phyloP scores from a whole-genome alignment of 2,888 invertebrate species.

The Congeria kusceri region DNA sequence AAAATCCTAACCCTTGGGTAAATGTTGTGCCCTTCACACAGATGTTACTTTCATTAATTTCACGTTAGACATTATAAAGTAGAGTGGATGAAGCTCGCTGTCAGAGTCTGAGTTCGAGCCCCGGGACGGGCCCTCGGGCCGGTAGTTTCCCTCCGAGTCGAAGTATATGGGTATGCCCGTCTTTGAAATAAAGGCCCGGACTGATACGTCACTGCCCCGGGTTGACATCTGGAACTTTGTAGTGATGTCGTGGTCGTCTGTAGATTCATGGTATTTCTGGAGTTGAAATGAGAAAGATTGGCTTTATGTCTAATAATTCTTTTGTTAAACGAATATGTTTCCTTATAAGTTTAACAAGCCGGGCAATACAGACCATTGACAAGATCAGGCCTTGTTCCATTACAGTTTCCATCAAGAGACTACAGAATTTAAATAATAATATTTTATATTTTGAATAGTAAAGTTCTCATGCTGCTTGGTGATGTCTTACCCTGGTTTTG shows the following conservation, averaged over 20 bases:
- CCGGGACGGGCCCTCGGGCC: conserved; percentile 55
- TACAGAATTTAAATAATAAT: too few species aligned
- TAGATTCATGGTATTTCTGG: conserved; percentile 48
- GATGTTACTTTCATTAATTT: conserved; percentile 54
- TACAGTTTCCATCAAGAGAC: too few species aligned
- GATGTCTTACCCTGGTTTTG: conserved; percentile 47
- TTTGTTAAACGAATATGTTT: too few species aligned
- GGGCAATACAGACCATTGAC: too few species aligned
- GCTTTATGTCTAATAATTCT: too few species aligned
- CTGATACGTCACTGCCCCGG: conserved; percentile 40
- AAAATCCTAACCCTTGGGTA: too few species aligned
- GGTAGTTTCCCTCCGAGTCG: conserved; percentile 59
- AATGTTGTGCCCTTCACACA: conserved; percentile 53
- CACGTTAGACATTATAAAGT: conserved; percentile 57
- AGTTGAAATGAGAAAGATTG: conserved; percentile 8
- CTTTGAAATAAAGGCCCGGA: conserved; percentile 60
- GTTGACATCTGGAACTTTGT: conserved; percentile 64
- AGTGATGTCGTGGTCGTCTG: conserved; percentile 58
- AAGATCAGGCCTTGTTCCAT: too few species aligned
- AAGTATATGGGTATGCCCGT: conserved; percentile 60
- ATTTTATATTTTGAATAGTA: too few species aligned
- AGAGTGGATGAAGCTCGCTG: conserved; percentile 50
- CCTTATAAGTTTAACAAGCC: too few species aligned
- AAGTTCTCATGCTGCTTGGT: too few species aligned
- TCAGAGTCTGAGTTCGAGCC: conserved; percentile 16